These are phyloP conservation scores for Himalopsyche kuldschensis DNA, from an alignment of 2,888 invertebrate genomes.

Conservation along the genomic window DNA sequence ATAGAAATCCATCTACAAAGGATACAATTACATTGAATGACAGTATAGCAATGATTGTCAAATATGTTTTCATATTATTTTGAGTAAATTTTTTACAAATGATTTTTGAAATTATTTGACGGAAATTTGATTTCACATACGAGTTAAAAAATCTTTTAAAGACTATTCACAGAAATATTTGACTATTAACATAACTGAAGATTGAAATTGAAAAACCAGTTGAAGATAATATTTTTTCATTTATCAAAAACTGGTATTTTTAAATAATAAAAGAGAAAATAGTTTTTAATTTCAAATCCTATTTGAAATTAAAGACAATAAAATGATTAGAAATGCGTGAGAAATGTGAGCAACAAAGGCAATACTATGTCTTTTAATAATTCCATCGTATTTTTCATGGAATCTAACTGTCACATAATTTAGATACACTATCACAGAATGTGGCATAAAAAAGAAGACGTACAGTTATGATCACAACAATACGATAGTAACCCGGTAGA, in stretches of 20 bases:
- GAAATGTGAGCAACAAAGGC: neutral
- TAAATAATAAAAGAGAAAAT: neutral
- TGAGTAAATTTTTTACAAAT: no score
- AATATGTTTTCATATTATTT: no score
- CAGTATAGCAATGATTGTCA: no score
- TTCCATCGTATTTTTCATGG: neutral
- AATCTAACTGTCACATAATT: neutral
- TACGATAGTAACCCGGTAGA: neutral
- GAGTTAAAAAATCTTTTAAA: no score
- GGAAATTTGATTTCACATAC: no score
- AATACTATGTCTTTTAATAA: neutral
- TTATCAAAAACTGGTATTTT: neutral
- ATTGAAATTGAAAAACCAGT: no score
- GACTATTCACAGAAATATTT: no score
- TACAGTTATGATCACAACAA: neutral
- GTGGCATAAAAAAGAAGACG: neutral
- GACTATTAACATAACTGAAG: no score
- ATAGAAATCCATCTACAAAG: no score
- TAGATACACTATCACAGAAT: neutral
- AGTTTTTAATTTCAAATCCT: neutral
- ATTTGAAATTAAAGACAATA: neutral
- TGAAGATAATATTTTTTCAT: no score
- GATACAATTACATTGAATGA: no score
- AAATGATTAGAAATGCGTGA: neutral
- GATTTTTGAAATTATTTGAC: no score